These are phyloP conservation scores for Xyrauchen texanus DNA, from an alignment of 2,113 vertebrate species.

Conservation along the genomic window DNA sequence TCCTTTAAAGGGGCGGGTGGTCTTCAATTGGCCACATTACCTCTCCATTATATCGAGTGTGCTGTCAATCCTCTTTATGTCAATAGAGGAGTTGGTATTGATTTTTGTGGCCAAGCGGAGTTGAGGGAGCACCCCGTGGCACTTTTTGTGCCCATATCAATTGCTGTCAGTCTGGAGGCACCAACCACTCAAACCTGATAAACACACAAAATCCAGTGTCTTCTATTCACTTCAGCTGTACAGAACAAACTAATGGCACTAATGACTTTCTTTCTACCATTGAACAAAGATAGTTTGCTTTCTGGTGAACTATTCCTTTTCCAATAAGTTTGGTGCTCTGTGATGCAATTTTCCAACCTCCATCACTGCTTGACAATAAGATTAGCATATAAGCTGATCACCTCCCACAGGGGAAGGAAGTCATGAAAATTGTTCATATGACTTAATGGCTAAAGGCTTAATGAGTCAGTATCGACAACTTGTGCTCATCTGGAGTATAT, in stretches of 20 bases:
- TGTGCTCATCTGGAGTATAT: no score
- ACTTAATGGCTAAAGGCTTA: no score
- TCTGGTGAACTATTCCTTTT: no score
- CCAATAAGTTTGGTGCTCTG: no score
- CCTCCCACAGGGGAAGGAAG: no score
- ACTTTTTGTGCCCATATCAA: conserved; percentile 43
- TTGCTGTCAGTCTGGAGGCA: neutral
- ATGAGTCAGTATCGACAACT: no score
- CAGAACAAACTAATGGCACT: neutral
- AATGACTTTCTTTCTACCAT: no score
- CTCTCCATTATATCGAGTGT: conserved; percentile 22
- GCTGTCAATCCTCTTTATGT: conserved; percentile 23
- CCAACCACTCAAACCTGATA: neutral
- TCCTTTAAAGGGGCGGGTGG: conserved; percentile 17
- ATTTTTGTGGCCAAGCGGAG: conserved; percentile 11
- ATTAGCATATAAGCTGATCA: no score
- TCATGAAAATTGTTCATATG: no score
- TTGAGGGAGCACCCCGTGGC: neutral
- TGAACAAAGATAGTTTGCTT: no score
- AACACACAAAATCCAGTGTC: neutral
- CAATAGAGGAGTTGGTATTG: conserved; percentile 30
- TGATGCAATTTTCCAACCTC: no score
- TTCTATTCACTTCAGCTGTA: neutral
- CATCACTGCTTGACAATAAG: no score
- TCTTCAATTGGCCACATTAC: conserved; percentile 21